Percentiles rank a stretch among this genome's conserved stretches.
Conservation (phyloP, 2,113 vertebrate genomes). For the Melanocharis versteri region DNA sequence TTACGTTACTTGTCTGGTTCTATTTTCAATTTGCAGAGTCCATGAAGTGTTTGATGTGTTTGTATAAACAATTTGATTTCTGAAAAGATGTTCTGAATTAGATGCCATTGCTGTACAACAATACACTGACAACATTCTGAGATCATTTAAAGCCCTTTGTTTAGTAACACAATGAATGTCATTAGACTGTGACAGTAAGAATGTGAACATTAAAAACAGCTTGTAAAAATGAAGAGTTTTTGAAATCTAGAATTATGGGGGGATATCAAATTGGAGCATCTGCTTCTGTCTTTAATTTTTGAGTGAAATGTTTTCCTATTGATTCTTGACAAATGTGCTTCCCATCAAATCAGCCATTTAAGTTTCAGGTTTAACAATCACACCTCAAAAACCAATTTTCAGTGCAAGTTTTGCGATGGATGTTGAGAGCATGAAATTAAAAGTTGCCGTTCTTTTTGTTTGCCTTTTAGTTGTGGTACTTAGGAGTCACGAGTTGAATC, state of each 20-base stretch:
- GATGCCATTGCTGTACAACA: not conserved
- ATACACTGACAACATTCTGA: not conserved
- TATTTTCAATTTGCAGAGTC: not conserved
- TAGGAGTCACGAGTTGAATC: not conserved
- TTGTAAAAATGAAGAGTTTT: not conserved
- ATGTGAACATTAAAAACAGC: not conserved
- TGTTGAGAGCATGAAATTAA: not conserved
- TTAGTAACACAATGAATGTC: not conserved
- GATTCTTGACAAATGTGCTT: not conserved
- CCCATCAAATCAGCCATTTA: not conserved
- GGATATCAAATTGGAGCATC: not conserved
- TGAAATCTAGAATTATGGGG: not conserved
- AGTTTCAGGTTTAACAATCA: not conserved
- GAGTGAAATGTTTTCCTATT: not conserved
- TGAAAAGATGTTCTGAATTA: constrained; percentile 10
- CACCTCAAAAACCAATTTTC: not conserved
- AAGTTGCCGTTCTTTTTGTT: not conserved
- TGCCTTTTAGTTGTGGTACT: not conserved
- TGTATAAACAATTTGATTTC: not conserved
- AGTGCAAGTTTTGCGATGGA: not conserved
- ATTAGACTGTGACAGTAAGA: not conserved
- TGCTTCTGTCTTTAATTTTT: not conserved
- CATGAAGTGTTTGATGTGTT: not conserved
- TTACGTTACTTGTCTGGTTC: not conserved
- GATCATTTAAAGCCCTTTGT: not conserved